Evolutionary conservation across 2,888 invertebrate species (phyloP), one percentile per base, ranked within the genome.

Genomic region (Lymantria monacha): DNA sequence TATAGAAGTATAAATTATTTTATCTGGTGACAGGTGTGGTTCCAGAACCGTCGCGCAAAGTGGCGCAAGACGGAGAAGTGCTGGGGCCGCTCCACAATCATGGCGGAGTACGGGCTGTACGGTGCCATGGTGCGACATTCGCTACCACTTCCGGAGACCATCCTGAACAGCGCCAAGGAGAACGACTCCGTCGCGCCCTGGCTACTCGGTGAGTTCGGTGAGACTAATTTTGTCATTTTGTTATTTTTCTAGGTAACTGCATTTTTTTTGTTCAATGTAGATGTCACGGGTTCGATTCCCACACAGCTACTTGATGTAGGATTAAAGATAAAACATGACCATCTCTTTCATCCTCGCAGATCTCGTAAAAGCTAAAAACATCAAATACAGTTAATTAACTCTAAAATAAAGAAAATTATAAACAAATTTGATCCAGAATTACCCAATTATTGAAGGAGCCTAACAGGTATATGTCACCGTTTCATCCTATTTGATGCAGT

Each of bases 41-140:
- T 98, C 90, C 98, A 98, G 92, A 99, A 99, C 90, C 94, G 99
- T 30, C 94, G 99, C 42, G 99, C 99, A 74, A 99, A 99, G 84
- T 99, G 99, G 99, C 95, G 99, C 59, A 99, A 99, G 89, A 99
- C 99, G 49, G 99, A 99, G 92, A 99, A 99, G 84, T 99, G 98
- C 70, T 99, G 99, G 99, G 99, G 99, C 44, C 94, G 98, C 73
- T 98, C 98, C 80, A 99, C 99, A 70, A 99, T 99, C 81, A 99
- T 99, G 99, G 99, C 99, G 63, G 99, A 99, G 90, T 99, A 99
- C 83, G 99, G 99, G 2, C 93, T 99, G 46, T 99, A 99, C 87
- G 99, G 99, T 0, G 99, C 99, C 67, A 99, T 99, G 99, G 99
- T 99, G 65, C 94, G 99, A 60, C 99, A 99, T 91, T 99, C 99